These are phyloP conservation scores for Hyppa rectilinea DNA, from an alignment of 2,888 invertebrate species.

Conservation along the genomic window DNA sequence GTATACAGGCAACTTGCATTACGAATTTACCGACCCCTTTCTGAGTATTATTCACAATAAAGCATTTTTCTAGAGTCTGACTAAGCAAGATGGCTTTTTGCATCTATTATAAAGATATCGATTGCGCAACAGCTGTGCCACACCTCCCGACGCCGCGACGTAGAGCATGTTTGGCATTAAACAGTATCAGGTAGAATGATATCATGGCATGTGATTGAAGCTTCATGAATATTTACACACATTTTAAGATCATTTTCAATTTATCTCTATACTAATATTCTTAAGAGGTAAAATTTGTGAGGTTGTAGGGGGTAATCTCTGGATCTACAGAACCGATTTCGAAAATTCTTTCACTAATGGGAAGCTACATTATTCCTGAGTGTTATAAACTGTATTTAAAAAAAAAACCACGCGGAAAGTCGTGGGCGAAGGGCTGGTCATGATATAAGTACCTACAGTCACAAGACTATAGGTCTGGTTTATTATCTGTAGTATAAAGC, in stretches of 20 bases:
- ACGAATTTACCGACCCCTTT: neutral
- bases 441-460: too few species aligned
- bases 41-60: neutral
- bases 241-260: neutral
- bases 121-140: constrained; percentile 6
- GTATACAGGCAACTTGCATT: neutral
- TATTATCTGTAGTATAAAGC: neutral
- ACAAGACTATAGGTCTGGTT: too few species aligned
- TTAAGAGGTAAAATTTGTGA: too few species aligned
- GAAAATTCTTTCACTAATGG: too few species aligned
- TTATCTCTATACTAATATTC: too few species aligned
- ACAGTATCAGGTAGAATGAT: neutral
- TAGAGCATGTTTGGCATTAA: neutral
- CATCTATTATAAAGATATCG: neutral
- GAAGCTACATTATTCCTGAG: too few species aligned
- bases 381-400: too few species aligned
- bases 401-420: too few species aligned
- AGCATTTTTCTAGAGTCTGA: neutral
- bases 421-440: too few species aligned
- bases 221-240: neutral
- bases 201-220: neutral
- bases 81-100: neutral
- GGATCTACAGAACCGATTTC: too few species aligned
- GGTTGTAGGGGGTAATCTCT: too few species aligned
- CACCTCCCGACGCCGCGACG: constrained; percentile 9